Conservation (phyloP, 2,888 invertebrate genomes). For the Clitarchus hookeri region DNA sequence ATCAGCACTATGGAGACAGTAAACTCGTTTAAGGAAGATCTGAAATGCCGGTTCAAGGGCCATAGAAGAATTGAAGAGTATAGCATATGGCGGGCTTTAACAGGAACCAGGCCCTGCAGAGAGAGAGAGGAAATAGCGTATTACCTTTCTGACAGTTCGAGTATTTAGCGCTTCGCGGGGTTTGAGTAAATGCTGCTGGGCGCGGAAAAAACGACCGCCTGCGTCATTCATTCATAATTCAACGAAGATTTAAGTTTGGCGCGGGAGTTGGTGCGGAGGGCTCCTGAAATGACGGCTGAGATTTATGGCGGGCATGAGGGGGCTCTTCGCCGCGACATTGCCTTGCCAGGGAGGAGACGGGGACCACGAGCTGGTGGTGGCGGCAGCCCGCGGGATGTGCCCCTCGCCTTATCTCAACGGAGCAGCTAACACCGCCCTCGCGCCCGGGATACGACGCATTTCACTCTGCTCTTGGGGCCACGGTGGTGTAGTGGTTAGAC, state of each 20-base stretch:
- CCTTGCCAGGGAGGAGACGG: neutral
- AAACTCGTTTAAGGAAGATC: too few species aligned
- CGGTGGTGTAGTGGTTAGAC: too few species aligned
- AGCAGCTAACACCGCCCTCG: too few species aligned
- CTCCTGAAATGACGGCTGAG: neutral
- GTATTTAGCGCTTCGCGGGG: neutral
- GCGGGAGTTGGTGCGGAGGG: neutral
- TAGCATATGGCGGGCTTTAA: too few species aligned
- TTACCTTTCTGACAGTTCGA: neutral
- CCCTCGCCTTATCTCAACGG: too few species aligned
- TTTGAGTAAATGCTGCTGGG: neutral
- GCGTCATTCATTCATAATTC: conserved; percentile 14
- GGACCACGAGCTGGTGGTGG: neutral
- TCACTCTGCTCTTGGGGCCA: too few species aligned
- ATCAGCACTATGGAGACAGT: too few species aligned
- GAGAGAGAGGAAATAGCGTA: neutral
- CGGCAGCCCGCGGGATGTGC: neutral
- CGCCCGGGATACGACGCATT: too few species aligned
- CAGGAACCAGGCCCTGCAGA: too few species aligned
- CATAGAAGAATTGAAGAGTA: too few species aligned
- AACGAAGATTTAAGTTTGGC: neutral
- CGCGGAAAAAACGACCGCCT: neutral
- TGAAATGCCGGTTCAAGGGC: too few species aligned
- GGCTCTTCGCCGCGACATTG: too few species aligned
- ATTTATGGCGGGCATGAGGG: neutral